Conservation (phyloP, 2,888 invertebrate genomes). For the Papilio elwesi region DNA sequence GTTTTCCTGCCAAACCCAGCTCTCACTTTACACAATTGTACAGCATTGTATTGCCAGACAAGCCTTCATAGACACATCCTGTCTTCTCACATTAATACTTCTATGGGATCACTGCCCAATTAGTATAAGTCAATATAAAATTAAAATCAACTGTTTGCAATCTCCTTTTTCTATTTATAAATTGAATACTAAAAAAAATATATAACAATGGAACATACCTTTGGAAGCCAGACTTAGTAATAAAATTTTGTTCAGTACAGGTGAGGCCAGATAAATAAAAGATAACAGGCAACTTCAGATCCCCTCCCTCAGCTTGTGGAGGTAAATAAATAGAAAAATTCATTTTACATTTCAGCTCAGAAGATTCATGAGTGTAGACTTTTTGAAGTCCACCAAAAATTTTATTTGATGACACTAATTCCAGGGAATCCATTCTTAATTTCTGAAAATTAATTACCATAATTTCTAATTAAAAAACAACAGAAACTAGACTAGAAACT, state of each 20-base stretch:
- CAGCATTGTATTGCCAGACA: too few species aligned
- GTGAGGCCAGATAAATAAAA: slow-evolving; percentile 97
- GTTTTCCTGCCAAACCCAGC: too few species aligned
- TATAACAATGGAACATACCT: slow-evolving; percentile 78
- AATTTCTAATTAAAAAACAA: background rate
- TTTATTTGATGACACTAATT: slow-evolving; percentile 87
- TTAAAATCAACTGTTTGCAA: too few species aligned
- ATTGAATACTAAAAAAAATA: too few species aligned
- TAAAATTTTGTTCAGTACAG: slow-evolving; percentile 97
- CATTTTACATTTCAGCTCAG: slow-evolving; percentile 93
- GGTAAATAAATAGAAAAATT: slow-evolving; percentile 97
- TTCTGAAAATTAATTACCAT: slow-evolving; percentile 48
- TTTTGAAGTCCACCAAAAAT: slow-evolving; percentile 94
- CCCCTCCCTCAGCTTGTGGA: slow-evolving; percentile 86
- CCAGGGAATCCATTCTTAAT: slow-evolving; percentile 78
- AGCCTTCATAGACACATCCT: too few species aligned
- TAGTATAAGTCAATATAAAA: too few species aligned
- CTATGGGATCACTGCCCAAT: too few species aligned
- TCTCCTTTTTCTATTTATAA: background rate
- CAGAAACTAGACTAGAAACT: background rate
- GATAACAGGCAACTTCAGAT: slow-evolving; percentile 89
- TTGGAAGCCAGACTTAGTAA: slow-evolving; percentile 98
- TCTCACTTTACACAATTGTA: too few species aligned
- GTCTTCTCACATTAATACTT: too few species aligned
- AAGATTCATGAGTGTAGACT: slow-evolving; percentile 91